Evolutionary conservation across 1,140 invertebrate species (phyloP).

Genomic region (Drosophila gunungcola): DNA sequence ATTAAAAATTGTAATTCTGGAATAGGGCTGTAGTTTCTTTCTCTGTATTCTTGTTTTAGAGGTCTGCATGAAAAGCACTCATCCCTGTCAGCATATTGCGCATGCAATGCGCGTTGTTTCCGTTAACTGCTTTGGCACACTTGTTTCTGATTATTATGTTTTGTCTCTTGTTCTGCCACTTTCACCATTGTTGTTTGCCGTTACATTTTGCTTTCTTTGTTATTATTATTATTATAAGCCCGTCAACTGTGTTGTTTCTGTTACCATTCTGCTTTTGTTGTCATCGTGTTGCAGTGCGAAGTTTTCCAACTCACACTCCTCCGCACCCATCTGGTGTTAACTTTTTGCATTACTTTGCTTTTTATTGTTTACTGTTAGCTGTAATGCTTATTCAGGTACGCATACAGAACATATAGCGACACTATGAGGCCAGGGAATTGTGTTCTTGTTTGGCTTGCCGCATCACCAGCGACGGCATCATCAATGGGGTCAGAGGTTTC

Average conservation of each 20-base stretch:
- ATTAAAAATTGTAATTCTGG: neutral
- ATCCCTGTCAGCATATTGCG: constrained; percentile 70
- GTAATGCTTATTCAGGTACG: constrained; percentile 3
- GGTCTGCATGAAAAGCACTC: constrained; percentile 38
- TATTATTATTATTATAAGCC: constrained; percentile 55
- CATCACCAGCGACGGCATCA: constrained; percentile 19
- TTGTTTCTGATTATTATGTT: constrained; percentile 84
- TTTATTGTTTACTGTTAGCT: constrained; percentile 56
- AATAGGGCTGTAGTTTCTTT: neutral
- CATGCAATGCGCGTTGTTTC: constrained; percentile 81
- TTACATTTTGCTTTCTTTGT: constrained; percentile 66
- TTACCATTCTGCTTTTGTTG: constrained; percentile 41
- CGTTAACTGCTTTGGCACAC: constrained; percentile 83
- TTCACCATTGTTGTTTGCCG: constrained; percentile 59
- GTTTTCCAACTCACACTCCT: constrained; percentile 31
- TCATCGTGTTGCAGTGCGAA: constrained; percentile 50
- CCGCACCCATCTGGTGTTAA: constrained; percentile 22
- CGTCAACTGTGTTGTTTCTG: constrained; percentile 51
- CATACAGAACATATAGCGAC: neutral
- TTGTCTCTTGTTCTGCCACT: constrained; percentile 73
- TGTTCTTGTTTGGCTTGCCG: constrained; percentile 35
- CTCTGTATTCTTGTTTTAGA: neutral
- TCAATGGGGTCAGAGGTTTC: constrained; percentile 34
- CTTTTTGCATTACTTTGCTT: constrained; percentile 48
- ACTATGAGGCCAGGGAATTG: neutral